Evolutionary conservation across 2,888 invertebrate species (phyloP).

Genomic region (Hermodice carunculata): DNA sequence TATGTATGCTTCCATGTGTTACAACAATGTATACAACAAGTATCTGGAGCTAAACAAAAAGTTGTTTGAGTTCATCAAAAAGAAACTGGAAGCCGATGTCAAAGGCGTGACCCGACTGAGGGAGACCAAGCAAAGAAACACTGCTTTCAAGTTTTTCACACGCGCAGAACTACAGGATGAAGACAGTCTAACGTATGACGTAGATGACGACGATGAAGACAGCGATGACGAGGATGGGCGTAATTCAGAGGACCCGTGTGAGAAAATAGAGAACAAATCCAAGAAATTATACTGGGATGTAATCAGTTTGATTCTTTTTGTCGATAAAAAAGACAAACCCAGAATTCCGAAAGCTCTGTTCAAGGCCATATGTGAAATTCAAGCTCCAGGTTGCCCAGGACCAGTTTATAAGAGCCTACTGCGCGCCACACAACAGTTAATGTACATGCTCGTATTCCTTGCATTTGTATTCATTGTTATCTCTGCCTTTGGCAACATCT

Average conservation of each 20-base stretch:
- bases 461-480: constrained; percentile 65
- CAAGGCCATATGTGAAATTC: constrained; percentile 58
- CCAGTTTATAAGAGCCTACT: constrained; percentile 63
- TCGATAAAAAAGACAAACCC: constrained; percentile 54
- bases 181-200: neutral
- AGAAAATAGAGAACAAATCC: constrained; percentile 37
- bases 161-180: constrained; percentile 37
- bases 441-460: constrained; percentile 62
- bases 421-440: constrained; percentile 60
- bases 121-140: constrained; percentile 59
- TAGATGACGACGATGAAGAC: neutral
- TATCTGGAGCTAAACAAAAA: constrained; percentile 61
- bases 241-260: neutral
- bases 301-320: constrained; percentile 34
- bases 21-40: constrained; percentile 61
- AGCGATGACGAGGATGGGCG: neutral
- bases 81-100: constrained; percentile 55
- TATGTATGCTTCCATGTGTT: constrained; percentile 64
- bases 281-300: constrained; percentile 40
- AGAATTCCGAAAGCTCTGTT: constrained; percentile 63
- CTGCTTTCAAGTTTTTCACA: constrained; percentile 55
- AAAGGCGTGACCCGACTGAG: constrained; percentile 57
- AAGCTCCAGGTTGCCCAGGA: constrained; percentile 64
- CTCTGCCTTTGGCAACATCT: constrained; percentile 62
- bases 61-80: constrained; percentile 61